Conservation (phyloP, 2,113 vertebrate genomes). For the Pedetes capensis region DNA sequence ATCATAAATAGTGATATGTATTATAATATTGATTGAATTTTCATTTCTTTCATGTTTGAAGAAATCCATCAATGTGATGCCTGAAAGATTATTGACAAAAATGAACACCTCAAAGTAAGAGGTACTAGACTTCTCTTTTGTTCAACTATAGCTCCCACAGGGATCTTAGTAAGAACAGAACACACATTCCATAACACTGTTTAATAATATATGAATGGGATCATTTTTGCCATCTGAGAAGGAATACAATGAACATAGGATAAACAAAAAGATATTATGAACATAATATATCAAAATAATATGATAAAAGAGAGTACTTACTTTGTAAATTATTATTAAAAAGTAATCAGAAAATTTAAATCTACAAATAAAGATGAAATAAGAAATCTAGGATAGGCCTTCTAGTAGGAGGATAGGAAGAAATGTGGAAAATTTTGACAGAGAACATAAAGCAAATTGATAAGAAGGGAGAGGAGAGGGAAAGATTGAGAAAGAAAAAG, state of each 20-base stretch:
- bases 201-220: background rate
- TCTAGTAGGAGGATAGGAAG: background rate
- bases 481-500: background rate
- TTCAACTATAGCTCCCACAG: background rate
- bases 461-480: background rate
- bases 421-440: background rate
- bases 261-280: background rate
- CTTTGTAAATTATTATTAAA: background rate
- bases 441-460: rapidly evolving
- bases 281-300: background rate
- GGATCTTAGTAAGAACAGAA: background rate
- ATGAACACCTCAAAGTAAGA: background rate
- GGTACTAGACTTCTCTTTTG: background rate
- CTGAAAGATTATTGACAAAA: background rate
- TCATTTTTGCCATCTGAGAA: background rate
- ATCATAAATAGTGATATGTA: background rate
- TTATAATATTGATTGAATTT: background rate
- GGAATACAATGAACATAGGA: background rate
- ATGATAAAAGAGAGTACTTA: background rate
- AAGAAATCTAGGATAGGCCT: background rate
- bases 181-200: background rate
- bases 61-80: background rate
- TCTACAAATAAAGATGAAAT: background rate
- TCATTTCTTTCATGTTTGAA: background rate
- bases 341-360: background rate